Base-by-base conservation (phyloP, 2,113 vertebrate species). In the Zootoca vivipara region DNA sequence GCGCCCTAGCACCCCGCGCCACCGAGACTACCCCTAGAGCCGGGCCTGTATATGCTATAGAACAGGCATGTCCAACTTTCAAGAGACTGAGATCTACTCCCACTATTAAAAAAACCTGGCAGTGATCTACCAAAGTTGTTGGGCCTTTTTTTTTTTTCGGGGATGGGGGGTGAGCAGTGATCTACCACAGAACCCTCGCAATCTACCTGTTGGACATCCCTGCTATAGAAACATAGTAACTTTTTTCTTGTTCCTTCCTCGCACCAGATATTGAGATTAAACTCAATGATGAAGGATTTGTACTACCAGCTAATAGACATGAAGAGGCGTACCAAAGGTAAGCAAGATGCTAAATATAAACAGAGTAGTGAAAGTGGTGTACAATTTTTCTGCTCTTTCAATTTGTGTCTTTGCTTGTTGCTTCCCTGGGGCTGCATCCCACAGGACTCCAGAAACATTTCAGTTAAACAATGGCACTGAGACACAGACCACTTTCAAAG, bases 201-300 rank as follows among this genome's bases (percentile, higher is more conserved):
- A 12, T 52, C 46, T 52, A 52, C 46, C 46, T 12, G 10, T 52
- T 52, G 46, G 9, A 9, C 46, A 52, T 52, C 70, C 12, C 18
- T 69, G 20, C 26, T 33, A 35, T 16, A 35, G 33, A 73, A 35
- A 73, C 2, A 30, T 28, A 69, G n/a, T 35, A 56, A 90, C 82
- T 85, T 65, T 91, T 72, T 92, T 93, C 52, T 72, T 70, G 18
- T 70, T 65, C 33, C n/a, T 91, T 74, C 85, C 89, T 86, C 90
- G 38, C 78, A 75, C 52, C 89, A 99, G 98, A 99, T 95, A 97
- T 98, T 90, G 98, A 99, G 94, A 97, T 99, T 93, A 99, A 99
- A 94, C 94, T 99, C 82, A 97, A 99, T 79, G 97, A 98, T 95
- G 97, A 97, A 35, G 98, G 98, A 88, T 98, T 97, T 89, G 97